Conservation (phyloP, 2,888 invertebrate species). For the Nephrocerus scutellatus region DNA sequence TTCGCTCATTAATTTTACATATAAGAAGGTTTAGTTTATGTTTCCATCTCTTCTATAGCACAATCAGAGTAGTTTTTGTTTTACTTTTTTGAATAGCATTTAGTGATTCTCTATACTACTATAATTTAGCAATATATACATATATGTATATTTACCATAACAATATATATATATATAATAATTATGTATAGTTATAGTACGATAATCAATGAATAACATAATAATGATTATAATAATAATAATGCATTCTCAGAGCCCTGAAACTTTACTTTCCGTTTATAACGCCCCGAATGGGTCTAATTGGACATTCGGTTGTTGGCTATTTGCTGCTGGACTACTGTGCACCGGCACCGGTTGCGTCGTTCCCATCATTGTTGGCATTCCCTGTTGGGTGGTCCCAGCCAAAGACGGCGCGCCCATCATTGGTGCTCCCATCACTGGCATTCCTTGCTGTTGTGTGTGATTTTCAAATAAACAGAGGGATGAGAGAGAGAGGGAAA, state of each 20-base stretch:
- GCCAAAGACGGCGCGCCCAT: constrained; percentile 47
- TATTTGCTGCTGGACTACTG: constrained; percentile 36
- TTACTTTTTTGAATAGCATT: too few species aligned
- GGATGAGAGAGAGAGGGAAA: constrained; percentile 4
- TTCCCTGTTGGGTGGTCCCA: constrained; percentile 33
- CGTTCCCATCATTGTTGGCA: constrained; percentile 34
- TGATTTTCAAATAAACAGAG: constrained; percentile 8
- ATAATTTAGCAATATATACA: constrained; percentile 12
- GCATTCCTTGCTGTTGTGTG: constrained; percentile 44
- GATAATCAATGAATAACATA: too few species aligned
- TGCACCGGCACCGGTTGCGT: constrained; percentile 29
- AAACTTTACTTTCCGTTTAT: too few species aligned
- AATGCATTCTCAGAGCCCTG: too few species aligned
- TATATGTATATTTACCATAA: constrained; percentile 13
- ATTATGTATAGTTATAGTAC: constrained; percentile 11
- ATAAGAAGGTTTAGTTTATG: too few species aligned
- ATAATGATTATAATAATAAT: too few species aligned
- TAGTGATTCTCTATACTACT: too few species aligned
- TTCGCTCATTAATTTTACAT: too few species aligned
- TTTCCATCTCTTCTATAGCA: too few species aligned
- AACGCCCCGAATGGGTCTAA: constrained; percentile 53
- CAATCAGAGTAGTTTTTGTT: too few species aligned
- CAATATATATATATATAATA: constrained; percentile 5
- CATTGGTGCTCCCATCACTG: constrained; percentile 47
- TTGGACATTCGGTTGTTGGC: constrained; percentile 42